These are phyloP conservation scores for Ursus arctos DNA, from an alignment of 2,113 vertebrate genomes.

Conservation along the genomic window DNA sequence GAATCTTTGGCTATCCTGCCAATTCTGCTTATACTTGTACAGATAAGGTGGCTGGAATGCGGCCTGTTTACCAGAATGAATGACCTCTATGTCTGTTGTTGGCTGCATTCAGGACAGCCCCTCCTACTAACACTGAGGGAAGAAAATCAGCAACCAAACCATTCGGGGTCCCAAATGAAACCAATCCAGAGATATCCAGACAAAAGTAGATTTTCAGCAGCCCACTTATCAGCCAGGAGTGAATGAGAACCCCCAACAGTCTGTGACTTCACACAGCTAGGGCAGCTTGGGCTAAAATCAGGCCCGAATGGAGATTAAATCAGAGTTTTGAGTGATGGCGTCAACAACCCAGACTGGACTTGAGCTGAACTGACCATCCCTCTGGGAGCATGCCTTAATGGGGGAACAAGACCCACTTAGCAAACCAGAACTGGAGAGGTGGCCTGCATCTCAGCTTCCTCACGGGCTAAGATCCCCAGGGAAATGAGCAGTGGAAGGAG, in stretches of 20 bases:
- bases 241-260: neutral
- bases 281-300: neutral
- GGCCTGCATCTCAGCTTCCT: neutral
- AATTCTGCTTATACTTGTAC: neutral
- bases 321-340: neutral
- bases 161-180: neutral
- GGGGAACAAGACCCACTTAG: neutral
- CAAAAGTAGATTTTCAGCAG: neutral
- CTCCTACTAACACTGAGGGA: neutral
- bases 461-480: neutral
- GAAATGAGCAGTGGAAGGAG: neutral
- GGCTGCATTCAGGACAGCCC: neutral
- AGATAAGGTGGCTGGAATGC: neutral
- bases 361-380: neutral
- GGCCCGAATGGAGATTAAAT: neutral
- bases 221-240: neutral
- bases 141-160: neutral
- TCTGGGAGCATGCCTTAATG: neutral
- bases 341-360: neutral
- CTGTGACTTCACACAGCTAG: neutral
- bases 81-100: conserved; percentile 9
- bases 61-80: neutral
- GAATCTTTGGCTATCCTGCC: neutral
- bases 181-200: neutral
- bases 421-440: neutral